Conservation (phyloP, 2,888 invertebrate species). For the Tipula vernalis region DNA sequence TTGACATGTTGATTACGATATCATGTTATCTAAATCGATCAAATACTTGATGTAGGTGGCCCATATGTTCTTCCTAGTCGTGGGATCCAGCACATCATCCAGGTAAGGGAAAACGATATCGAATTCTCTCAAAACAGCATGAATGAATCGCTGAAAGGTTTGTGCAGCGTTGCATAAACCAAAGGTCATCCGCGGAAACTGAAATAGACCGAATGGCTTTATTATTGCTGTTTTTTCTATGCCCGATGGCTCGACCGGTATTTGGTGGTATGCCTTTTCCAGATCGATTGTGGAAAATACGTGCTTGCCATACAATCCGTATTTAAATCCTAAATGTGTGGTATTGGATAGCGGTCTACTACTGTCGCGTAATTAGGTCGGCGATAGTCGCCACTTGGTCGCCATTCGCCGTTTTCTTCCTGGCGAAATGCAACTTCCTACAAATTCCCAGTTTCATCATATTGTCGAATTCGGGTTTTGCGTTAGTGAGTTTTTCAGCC, state of each 20-base stretch:
- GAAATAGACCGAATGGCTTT: not conserved
- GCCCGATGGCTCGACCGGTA: not conserved
- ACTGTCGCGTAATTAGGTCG: not conserved
- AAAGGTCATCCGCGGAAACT: not conserved
- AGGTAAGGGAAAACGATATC: not conserved
- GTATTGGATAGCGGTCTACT: not conserved
- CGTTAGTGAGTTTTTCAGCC: not conserved
- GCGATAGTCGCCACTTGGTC: not conserved
- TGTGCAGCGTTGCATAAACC: not conserved
- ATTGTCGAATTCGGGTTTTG: not conserved
- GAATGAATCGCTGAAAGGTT: not conserved
- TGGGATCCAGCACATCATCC: not conserved
- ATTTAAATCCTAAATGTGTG: not conserved
- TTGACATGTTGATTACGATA: no score
- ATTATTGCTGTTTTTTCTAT: not conserved
- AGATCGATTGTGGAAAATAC: not conserved
- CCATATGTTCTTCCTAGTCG: no score
- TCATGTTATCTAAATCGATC: no score
- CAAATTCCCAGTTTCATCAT: not conserved
- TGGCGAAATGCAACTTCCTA: not conserved
- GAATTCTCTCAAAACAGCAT: not conserved
- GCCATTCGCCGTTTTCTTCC: not conserved
- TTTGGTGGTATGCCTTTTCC: not conserved
- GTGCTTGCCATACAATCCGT: not conserved
- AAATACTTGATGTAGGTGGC: no score